phyloP scores from a whole-genome alignment of 2,888 invertebrate species.

The Drosophila neutralis region DNA sequence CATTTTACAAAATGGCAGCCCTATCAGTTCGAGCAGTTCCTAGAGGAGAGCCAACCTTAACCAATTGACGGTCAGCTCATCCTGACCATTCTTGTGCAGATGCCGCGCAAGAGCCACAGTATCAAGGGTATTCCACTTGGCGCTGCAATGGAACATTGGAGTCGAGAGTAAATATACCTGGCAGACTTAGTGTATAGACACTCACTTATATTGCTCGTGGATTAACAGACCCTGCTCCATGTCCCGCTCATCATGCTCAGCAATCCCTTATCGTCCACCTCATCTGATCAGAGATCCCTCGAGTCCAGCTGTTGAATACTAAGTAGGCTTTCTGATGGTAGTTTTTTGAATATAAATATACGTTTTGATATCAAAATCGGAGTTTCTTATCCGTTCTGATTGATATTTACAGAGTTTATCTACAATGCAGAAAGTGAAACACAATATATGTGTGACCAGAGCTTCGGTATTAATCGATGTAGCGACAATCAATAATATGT shows the following conservation, averaged over 20 bases:
- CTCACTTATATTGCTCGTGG: conserved; percentile 90
- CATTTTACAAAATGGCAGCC: neutral
- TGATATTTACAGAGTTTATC: no score
- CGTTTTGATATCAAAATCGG: no score
- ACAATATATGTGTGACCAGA: no score
- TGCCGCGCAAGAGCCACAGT: conserved; percentile 46
- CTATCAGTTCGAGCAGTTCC: neutral
- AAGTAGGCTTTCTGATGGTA: no score
- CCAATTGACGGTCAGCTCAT: conserved; percentile 39
- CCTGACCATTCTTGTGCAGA: conserved; percentile 2
- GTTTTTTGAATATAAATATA: no score
- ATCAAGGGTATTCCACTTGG: conserved; percentile 39
- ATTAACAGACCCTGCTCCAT: conserved; percentile 92
- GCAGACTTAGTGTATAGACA: neutral
- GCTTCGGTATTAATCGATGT: no score
- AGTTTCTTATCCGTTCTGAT: no score
- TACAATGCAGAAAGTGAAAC: no score
- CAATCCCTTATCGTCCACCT: no score
- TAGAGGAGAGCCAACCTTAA: conserved; percentile 22
- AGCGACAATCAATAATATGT: neutral
- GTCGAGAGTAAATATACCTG: neutral
- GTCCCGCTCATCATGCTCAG: conserved; percentile 86
- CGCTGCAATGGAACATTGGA: conserved; percentile 17
- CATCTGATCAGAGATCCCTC: no score
- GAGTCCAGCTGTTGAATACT: no score